Conservation (phyloP, 2,113 vertebrate genomes). For the Zeus faber region DNA sequence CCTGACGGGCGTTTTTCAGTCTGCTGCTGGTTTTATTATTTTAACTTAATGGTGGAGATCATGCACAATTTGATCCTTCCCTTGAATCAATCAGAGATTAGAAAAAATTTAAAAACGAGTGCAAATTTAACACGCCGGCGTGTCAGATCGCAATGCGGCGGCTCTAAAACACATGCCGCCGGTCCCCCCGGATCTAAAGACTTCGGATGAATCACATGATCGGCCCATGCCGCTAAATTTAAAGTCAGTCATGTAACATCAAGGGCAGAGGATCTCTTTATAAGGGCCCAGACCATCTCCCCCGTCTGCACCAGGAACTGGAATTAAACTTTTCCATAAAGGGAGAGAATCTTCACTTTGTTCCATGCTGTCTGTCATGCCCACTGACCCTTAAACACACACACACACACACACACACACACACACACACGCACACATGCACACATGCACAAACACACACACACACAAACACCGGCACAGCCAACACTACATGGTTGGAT, state of each 20-base stretch:
- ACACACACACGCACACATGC: conserved; percentile 12
- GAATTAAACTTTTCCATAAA: conserved; percentile 40
- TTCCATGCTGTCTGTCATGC: conserved; percentile 35
- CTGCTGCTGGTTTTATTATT: background rate
- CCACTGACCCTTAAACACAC: background rate
- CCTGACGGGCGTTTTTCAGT: background rate
- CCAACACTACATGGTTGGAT: conserved; percentile 20
- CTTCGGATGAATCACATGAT: no score
- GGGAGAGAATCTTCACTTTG: conserved; percentile 42
- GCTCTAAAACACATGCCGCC: no score
- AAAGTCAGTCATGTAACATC: background rate
- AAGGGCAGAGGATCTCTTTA: background rate
- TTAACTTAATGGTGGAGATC: background rate
- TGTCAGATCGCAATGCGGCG: no score
- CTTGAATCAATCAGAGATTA: background rate
- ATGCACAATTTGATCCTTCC: background rate
- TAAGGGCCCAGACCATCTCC: no score
- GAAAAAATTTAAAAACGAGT: no score
- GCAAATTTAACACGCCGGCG: no score
- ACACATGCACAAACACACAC: background rate
- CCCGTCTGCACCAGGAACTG: conserved; percentile 18
- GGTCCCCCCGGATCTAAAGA: no score
- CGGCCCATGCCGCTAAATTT: background rate
- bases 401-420: conserved; percentile 7
- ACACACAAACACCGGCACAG: conserved; percentile 7